Conservation (phyloP, 2,888 invertebrate species). For the Ophioninae sp. region DNA sequence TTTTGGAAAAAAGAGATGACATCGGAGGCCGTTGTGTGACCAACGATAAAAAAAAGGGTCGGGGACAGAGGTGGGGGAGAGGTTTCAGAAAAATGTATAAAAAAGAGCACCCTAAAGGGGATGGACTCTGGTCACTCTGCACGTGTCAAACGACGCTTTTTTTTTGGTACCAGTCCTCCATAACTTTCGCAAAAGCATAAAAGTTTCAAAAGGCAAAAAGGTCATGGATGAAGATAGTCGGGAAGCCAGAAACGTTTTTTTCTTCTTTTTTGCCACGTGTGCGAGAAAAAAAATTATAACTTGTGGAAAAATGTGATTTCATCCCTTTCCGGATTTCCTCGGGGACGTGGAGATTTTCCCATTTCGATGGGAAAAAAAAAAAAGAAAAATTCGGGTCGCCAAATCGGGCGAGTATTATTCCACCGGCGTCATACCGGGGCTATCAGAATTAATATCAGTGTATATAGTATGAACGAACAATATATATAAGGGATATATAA, state of each 20-base stretch:
- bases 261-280: neutral
- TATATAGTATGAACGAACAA: neutral
- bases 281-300: constrained; percentile 15
- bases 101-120: neutral
- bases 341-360: constrained; percentile 23
- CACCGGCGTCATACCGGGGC: constrained; percentile 15
- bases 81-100: neutral
- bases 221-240: neutral
- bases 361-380: neutral
- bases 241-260: neutral
- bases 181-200: neutral
- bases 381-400: neutral
- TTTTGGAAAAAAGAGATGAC: constrained; percentile 23
- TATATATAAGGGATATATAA: constrained; percentile 33
- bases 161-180: neutral
- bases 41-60: neutral
- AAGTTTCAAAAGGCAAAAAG: constrained; percentile 7
- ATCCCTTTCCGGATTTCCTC: constrained; percentile 1
- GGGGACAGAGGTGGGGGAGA: neutral
- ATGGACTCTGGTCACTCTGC: neutral
- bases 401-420: constrained; percentile 39
- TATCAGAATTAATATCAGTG: constrained; percentile 1
- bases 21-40: neutral
- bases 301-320: constrained; percentile 13
- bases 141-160: neutral